Evolutionary conservation across 2,888 invertebrate species (phyloP).

Genomic region (Lepidochrysops patricia): DNA sequence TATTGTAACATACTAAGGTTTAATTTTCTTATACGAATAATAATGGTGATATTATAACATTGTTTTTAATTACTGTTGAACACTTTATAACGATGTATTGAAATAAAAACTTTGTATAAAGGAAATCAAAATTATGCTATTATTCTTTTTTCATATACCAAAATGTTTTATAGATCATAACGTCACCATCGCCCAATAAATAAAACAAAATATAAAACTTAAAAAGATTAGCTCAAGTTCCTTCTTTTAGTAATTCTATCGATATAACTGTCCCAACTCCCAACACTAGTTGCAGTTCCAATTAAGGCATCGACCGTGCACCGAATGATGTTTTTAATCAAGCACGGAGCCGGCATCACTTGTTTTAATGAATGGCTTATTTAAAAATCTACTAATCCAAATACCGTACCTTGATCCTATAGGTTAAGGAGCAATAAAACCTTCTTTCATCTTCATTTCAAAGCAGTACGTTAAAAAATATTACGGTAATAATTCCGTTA

Average conservation of each 20-base stretch:
- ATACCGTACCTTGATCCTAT: slow-evolving; percentile 23
- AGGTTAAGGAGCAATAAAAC: slow-evolving; percentile 23
- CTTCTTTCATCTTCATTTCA: slow-evolving; percentile 21
- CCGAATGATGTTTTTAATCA: slow-evolving; percentile 70
- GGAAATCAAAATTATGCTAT: too few species aligned
- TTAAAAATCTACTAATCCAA: slow-evolving; percentile 25
- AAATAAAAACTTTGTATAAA: too few species aligned
- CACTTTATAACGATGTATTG: too few species aligned
- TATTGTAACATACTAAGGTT: too few species aligned
- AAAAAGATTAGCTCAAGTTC: too few species aligned
- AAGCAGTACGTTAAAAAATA: slow-evolving; percentile 13
- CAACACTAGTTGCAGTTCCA: slow-evolving; percentile 51
- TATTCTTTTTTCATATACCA: too few species aligned
- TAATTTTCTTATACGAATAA: too few species aligned
- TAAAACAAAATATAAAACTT: too few species aligned
- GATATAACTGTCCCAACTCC: slow-evolving; percentile 27
- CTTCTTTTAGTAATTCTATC: slow-evolving; percentile 13
- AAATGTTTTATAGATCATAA: too few species aligned
- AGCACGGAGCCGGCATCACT: slow-evolving; percentile 51
- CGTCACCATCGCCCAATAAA: too few species aligned
- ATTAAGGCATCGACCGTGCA: slow-evolving; percentile 70
- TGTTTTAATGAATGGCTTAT: slow-evolving; percentile 33
- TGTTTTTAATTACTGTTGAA: too few species aligned
- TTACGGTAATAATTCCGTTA: slow-evolving; percentile 12
- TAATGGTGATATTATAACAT: too few species aligned